Percentiles rank a stretch among this genome's conserved stretches.
phyloP scores from a whole-genome alignment of 2,888 invertebrate genomes.

The Napeogenes inachia region DNA sequence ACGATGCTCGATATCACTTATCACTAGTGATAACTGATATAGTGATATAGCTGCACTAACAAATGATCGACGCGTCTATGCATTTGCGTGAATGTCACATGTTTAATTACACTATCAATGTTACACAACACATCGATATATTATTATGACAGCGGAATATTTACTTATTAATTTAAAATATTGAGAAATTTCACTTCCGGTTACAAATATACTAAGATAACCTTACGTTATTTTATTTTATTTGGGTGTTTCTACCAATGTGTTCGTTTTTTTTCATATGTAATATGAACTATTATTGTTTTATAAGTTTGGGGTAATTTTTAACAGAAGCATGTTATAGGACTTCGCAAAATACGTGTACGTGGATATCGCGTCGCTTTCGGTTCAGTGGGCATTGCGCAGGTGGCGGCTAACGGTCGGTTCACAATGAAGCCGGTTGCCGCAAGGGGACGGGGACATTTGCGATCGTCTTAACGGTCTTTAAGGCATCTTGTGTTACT shows the following conservation, averaged over 20 bases:
- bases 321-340: neutral
- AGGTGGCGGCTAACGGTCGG: slow-evolving; percentile 74
- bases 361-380: slow-evolving; percentile 56
- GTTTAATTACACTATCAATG: slow-evolving; percentile 48
- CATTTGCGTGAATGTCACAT: slow-evolving; percentile 61
- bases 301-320: no score
- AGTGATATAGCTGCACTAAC: slow-evolving; percentile 56
- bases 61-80: slow-evolving; percentile 54
- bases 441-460: slow-evolving; percentile 32
- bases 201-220: slow-evolving; percentile 14
- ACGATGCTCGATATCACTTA: slow-evolving; percentile 63
- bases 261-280: neutral
- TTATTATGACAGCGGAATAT: slow-evolving; percentile 17
- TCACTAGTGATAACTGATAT: slow-evolving; percentile 56
- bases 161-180: slow-evolving; percentile 10
- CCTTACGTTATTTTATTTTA: neutral
- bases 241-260: neutral
- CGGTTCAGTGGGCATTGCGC: slow-evolving; percentile 70
- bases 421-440: slow-evolving; percentile 31
- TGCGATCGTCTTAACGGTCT: slow-evolving; percentile 31
- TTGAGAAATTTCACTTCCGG: slow-evolving; percentile 32
- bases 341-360: slow-evolving; percentile 30
- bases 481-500: slow-evolving; percentile 30
- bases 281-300: neutral
- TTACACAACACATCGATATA: slow-evolving; percentile 30